Base-by-base conservation (phyloP, 1,140 invertebrate species). In the Neodiprion lecontei region DNA sequence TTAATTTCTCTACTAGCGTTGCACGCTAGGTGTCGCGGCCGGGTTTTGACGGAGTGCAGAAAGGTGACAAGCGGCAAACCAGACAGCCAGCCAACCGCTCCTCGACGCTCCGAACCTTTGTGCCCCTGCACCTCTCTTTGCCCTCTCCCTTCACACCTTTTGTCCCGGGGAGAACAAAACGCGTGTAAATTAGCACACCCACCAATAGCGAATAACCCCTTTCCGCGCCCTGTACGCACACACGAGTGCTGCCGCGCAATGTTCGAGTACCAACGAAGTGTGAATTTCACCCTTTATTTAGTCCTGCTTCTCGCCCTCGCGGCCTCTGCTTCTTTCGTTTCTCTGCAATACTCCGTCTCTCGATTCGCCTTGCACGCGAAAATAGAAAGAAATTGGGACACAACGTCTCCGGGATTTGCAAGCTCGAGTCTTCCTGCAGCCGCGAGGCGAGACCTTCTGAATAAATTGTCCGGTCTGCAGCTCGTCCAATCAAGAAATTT, bases 141-240 rank as follows among this genome's bases (percentile, higher is more conserved):
- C 47, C 68, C 17, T 65, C 17, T 79, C 67, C 79, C 79, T 82
- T 79, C 78, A 78, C 83, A 85, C 77, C 80, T 85, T 85, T 85
- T 84, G 82, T 85, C 79, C 74, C 67, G 78, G 73, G 73, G 76
- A 81, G 80, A 84, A 85, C 81, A 84, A 85, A 85, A 85, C 81
- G 79, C 77, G 81, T 84, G 83, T 84, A 85, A 84, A 84, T 85
- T 85, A 81, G 80, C 84, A 81, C 82, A 82, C 79, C 80, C 80
- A 82, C 80, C 78, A 78, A 85, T 81, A 82, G 78, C 82, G 53
- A 12, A 12, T 61, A 53, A 74, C 67, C 70, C 73, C 76, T 74
- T 65, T 75, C 50, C 73, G 76, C 73, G 65, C 76, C 69, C 71
- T 72, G 74, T 72, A 73, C 73, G 61, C 73, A 75, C 78, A 47